Percentiles rank a stretch among this genome's conserved stretches.
Conservation (phyloP, 2,888 invertebrate genomes). For the Phortica magna region DNA sequence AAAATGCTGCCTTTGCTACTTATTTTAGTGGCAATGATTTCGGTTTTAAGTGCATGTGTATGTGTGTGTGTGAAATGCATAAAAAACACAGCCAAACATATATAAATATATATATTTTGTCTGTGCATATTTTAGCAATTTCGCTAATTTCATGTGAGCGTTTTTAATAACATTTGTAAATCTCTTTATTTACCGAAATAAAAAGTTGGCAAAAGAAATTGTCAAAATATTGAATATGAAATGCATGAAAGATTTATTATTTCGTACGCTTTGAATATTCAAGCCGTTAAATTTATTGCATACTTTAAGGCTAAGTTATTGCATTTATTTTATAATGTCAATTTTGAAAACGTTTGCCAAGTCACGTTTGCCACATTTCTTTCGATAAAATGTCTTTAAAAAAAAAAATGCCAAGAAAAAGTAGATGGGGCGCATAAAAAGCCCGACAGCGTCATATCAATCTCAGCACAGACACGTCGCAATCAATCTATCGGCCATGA, state of each 20-base stretch:
- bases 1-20: neutral
- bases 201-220: neutral
- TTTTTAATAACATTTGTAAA: conserved; percentile 15
- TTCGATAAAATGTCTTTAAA: conserved; percentile 1
- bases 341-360: neutral
- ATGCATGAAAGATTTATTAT: neutral
- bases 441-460: neutral
- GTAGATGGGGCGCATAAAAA: no score
- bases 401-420: neutral
- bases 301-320: conserved; percentile 3
- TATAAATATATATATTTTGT: neutral
- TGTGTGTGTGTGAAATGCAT: neutral
- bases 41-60: neutral
- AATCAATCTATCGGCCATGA: conserved; percentile 11
- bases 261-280: neutral
- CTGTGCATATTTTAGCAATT: conserved; percentile 5
- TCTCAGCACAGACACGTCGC: conserved; percentile 19
- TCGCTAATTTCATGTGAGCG: conserved; percentile 9
- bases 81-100: no score
- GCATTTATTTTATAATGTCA: neutral
- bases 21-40: conserved; percentile 6
- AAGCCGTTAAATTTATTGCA: neutral
- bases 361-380: conserved; percentile 4
- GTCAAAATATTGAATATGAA: neutral
- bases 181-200: neutral